phyloP scores from a whole-genome alignment of 2,888 invertebrate genomes.

The Tachina fera region DNA sequence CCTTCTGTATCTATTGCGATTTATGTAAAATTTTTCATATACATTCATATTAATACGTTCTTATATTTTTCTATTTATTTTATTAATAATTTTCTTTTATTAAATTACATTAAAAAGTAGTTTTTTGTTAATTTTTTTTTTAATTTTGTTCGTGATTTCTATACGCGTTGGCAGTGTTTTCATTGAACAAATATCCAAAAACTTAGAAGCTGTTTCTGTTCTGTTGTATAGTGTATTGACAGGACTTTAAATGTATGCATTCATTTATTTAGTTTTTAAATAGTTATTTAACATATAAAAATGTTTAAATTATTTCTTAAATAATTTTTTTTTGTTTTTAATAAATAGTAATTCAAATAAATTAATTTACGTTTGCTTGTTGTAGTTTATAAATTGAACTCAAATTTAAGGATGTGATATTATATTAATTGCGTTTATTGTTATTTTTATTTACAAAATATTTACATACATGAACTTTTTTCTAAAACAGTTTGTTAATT shows the following conservation, averaged over 20 bases:
- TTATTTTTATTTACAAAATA: conserved; percentile 68
- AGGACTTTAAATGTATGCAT: conserved; percentile 61
- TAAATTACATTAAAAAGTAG: conserved; percentile 60
- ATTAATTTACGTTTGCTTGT: conserved; percentile 33
- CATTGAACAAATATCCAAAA: conserved; percentile 77
- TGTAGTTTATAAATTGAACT: conserved; percentile 47
- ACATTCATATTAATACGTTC: conserved; percentile 34
- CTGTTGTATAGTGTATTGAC: conserved; percentile 59
- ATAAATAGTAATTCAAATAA: conserved; percentile 44
- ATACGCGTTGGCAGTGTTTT: conserved; percentile 81
- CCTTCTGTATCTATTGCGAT: conserved; percentile 66
- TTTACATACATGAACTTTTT: conserved; percentile 67
- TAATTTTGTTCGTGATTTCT: conserved; percentile 76
- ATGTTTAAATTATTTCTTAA: background rate
- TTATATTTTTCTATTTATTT: conserved; percentile 35
- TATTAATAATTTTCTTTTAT: conserved; percentile 48
- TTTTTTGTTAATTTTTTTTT: conserved; percentile 26
- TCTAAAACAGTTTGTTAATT: background rate
- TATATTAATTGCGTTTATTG: conserved; percentile 27
- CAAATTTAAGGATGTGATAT: conserved; percentile 44
- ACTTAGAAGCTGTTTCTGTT: conserved; percentile 65
- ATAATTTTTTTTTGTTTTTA: background rate
- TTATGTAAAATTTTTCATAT: conserved; percentile 66
- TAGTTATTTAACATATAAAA: conserved; percentile 65
- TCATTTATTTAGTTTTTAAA: conserved; percentile 44